Conservation (phyloP, 2,888 invertebrate genomes). For the Lampropteryx suffumata region DNA sequence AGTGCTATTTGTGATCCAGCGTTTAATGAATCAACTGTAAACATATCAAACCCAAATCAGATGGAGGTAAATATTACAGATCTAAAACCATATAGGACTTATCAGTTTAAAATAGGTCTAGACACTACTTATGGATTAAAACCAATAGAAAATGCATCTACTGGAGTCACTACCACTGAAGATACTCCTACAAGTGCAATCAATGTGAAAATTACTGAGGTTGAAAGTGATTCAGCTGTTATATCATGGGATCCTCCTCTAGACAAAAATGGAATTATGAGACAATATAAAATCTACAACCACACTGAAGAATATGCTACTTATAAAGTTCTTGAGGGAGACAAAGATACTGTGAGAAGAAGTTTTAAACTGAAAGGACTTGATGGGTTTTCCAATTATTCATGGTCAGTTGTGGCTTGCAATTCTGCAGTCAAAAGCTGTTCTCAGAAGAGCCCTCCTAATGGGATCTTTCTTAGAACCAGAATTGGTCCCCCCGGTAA, state of each 20-base stretch:
- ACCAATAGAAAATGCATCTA: conserved; percentile 79
- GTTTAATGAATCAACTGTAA: conserved; percentile 54
- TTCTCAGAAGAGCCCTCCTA: conserved; percentile 78
- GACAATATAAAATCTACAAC: conserved; percentile 84
- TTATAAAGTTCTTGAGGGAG: conserved; percentile 51
- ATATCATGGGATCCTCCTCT: conserved; percentile 88
- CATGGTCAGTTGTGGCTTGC: conserved; percentile 87
- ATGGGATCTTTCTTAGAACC: conserved; percentile 80
- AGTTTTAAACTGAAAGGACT: conserved; percentile 63
- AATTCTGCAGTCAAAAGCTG: conserved; percentile 83
- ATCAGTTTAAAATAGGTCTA: conserved; percentile 87
- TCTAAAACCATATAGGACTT: conserved; percentile 89
- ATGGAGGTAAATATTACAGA: conserved; percentile 82
- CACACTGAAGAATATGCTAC: conserved; percentile 58
- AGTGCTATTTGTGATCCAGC: conserved; percentile 81
- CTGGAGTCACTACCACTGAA: conserved; percentile 86
- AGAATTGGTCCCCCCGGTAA: conserved; percentile 83
- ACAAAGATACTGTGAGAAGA: conserved; percentile 48
- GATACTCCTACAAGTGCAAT: conserved; percentile 84
- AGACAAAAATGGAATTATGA: conserved; percentile 88
- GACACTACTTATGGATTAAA: conserved; percentile 69
- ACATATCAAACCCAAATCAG: conserved; percentile 69
- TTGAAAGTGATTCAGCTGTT: conserved; percentile 84
- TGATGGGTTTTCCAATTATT: conserved; percentile 85
- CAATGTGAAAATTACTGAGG: conserved; percentile 81